Percentiles rank a stretch among this genome's conserved stretches.
phyloP scores from a whole-genome alignment of 2,797 vertebrate genomes.

The Hyperoplus immaculatus region DNA sequence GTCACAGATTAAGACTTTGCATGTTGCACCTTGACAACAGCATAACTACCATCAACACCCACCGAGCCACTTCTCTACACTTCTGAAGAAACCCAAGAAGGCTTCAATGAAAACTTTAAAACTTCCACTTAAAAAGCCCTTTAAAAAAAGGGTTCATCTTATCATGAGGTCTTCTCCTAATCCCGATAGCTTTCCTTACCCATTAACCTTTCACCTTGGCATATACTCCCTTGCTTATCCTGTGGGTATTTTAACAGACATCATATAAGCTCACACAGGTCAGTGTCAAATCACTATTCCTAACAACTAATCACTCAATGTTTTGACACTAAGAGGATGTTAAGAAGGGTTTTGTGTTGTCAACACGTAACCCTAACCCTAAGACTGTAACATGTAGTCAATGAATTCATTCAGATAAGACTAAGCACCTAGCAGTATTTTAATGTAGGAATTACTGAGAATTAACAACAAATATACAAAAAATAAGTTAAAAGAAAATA shows the following conservation, averaged over 20 bases:
- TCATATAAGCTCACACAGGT: slow-evolving; percentile 16
- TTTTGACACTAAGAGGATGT: slow-evolving; percentile 30
- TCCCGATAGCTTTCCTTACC: neutral
- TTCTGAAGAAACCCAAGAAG: neutral
- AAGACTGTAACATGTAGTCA: neutral
- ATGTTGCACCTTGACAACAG: slow-evolving; percentile 29
- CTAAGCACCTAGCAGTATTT: neutral
- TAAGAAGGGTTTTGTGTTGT: neutral
- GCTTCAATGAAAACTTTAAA: neutral
- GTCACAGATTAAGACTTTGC: slow-evolving; percentile 71
- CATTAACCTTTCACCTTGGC: slow-evolving; percentile 25
- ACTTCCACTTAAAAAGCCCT: neutral
- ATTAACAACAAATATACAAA: neutral
- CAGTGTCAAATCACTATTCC: slow-evolving; percentile 19
- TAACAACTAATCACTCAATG: slow-evolving; percentile 26
- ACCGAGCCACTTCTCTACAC: too few species aligned
- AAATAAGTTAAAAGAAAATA: too few species aligned
- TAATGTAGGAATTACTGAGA: neutral
- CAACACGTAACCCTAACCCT: neutral
- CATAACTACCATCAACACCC: slow-evolving; percentile 4
- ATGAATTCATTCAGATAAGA: neutral
- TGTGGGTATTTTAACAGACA: slow-evolving; percentile 22
- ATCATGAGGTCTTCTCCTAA: neutral
- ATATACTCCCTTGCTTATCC: slow-evolving; percentile 25
- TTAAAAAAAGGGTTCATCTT: neutral